Conservation (phyloP, 2,797 vertebrate genomes). For the Macrochelys suwanniensis region DNA sequence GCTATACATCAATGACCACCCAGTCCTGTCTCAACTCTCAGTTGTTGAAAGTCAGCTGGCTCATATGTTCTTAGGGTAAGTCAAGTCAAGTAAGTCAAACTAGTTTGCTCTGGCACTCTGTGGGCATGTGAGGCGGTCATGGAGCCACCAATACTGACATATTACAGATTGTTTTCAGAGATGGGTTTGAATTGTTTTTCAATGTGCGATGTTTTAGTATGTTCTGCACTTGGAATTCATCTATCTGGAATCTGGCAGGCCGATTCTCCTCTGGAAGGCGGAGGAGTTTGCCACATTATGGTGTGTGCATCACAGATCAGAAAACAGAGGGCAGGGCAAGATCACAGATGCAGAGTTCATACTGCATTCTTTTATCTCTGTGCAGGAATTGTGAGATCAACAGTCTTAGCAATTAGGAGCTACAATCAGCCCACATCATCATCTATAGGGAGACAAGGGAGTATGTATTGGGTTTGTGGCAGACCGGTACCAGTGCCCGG, state of each 20-base stretch:
- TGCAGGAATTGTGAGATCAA: background rate
- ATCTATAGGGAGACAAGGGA: background rate
- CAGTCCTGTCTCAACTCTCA: background rate
- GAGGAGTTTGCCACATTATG: background rate
- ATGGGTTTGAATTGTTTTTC: background rate
- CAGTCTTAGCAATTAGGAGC: background rate
- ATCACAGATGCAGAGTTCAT: background rate
- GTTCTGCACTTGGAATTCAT: conserved; percentile 27
- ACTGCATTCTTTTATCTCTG: fast-evolving
- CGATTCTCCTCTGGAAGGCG: background rate
- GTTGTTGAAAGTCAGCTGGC: background rate
- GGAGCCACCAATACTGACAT: background rate
- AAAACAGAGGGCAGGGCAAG: background rate
- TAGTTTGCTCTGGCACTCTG: background rate
- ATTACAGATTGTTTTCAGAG: conserved; percentile 3
- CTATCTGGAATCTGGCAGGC: background rate
- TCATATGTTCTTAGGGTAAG: background rate
- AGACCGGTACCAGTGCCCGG: background rate
- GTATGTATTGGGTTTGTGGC: background rate
- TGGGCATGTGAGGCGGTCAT: background rate
- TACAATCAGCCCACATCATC: fast-evolving
- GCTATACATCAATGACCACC: background rate
- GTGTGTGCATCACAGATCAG: background rate
- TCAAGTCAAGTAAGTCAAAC: background rate
- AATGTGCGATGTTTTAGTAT: background rate